Evolutionary conservation across 2,888 invertebrate species (phyloP), one percentile per base, ranked within the genome.

Genomic region (Aleiodes leptofemur): DNA sequence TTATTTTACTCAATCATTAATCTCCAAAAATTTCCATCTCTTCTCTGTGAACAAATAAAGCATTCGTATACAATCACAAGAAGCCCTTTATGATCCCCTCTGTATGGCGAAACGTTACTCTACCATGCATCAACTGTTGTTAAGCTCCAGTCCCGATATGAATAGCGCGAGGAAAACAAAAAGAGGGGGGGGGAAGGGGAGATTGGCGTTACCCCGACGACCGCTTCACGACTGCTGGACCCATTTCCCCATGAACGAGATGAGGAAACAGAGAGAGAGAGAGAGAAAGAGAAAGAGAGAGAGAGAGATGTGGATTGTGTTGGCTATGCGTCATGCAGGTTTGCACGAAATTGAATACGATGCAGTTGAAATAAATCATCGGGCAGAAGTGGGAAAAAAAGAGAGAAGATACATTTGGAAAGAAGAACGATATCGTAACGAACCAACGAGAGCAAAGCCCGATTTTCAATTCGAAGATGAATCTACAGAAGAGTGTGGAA

Each of bases 271-370:
- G 14, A 48, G 43, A 56, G 34, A 31, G 50, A 51, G n/a, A 64
- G 59, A 16, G 48, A 43, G 43, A 56, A 16, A 31, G 50, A 51
- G n/a, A 64, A 55, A 16, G 48, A 43, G 43, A 56, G 34, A 31
- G 50, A 51, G n/a, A 64, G 59, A 48, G 48, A 43, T 55, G 55
- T 14, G 64, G 38, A 64, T 64, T 43, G 72, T 43, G 72, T 43
- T 66, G 72, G 76, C 69, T 64, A 69, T 74, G 53, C 64, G 61
- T 77, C 73, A 75, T 72, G 66, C 68, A 75, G 61, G 75, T 74
- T 76, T 69, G 69, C 68, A 74, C 72, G 74, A 79, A 81, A 81
- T 81, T 81, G 77, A 79, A 79, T 81, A 73, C 78, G 79, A 79
- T 74, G 73, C 78, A 61, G 70, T 66, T 55, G 78, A 69, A 76